phyloP scores from a whole-genome alignment of 2,797 vertebrate genomes.

The Melanotaenia boesemani region DNA sequence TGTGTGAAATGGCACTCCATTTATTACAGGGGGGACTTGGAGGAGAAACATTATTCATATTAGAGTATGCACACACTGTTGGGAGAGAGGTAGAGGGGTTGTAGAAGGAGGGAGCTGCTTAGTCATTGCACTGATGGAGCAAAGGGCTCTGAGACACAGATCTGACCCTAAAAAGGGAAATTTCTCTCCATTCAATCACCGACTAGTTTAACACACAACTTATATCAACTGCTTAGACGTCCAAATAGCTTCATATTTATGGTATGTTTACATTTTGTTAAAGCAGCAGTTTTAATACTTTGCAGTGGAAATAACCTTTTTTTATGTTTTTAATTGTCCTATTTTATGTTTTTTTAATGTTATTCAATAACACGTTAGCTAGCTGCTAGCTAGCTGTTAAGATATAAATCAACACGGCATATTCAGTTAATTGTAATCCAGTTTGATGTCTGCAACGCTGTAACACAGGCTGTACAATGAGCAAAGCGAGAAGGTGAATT shows the following conservation, averaged over 20 bases:
- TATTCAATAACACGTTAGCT: background rate
- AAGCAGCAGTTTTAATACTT: background rate
- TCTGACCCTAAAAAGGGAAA: constrained; percentile 44
- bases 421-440: too few relatives aligned
- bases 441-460: too few relatives aligned
- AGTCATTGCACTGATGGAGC: constrained; percentile 65
- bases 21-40: constrained; percentile 88
- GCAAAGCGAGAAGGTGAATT: too few relatives aligned
- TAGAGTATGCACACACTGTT: constrained; percentile 80
- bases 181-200: constrained; percentile 14
- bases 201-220: constrained; percentile 12
- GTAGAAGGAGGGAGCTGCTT: constrained; percentile 65
- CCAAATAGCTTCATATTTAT: background rate
- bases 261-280: background rate
- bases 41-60: constrained; percentile 88
- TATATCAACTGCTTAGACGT: background rate
- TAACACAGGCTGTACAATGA: too few relatives aligned
- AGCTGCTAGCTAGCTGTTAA: background rate
- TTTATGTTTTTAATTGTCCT: too few relatives aligned
- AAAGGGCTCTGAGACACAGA: constrained; percentile 54
- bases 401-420: too few relatives aligned
- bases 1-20: constrained; percentile 95
- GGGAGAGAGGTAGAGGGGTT: constrained; percentile 51
- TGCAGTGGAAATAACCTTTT: background rate
- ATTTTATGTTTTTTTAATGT: background rate